Evolutionary conservation across 2,113 vertebrate species (phyloP).

Genomic region (Sturnira hondurensis): DNA sequence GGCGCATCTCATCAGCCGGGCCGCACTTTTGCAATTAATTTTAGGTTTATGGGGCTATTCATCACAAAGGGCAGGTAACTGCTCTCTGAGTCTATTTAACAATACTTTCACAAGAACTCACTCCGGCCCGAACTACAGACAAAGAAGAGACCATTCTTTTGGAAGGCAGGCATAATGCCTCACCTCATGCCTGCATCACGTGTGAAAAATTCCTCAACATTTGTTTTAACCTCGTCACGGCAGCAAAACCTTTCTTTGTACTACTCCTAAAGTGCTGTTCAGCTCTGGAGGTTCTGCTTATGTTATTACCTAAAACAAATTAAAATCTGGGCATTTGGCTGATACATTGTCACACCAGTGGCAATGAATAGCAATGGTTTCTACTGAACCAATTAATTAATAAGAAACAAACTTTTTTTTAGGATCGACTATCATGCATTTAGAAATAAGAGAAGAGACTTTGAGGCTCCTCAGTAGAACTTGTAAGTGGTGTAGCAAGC

Average conservation of each 20-base stretch:
- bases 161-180: constrained; percentile 45
- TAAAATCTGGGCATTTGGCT: background rate
- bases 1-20: constrained; percentile 81
- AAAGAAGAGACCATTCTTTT: constrained; percentile 56
- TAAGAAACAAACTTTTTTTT: constrained; percentile 63
- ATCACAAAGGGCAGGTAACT: constrained; percentile 83
- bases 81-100: constrained; percentile 79
- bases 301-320: constrained; percentile 43
- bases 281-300: constrained; percentile 42
- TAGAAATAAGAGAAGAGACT: background rate
- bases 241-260: constrained; percentile 48
- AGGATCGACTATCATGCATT: background rate
- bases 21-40: constrained; percentile 86
- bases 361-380: constrained; percentile 51
- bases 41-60: constrained; percentile 81
- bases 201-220: constrained; percentile 47
- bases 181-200: constrained; percentile 19
- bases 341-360: constrained; percentile 36
- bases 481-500: background rate
- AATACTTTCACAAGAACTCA: constrained; percentile 74
- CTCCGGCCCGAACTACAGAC: constrained; percentile 68
- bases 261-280: constrained; percentile 48
- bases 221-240: constrained; percentile 47
- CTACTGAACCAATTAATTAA: constrained; percentile 53
- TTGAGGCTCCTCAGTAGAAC: background rate